These are phyloP conservation scores for Gobionotothen gibberifrons DNA, from an alignment of 2,797 vertebrate genomes.

Conservation along the genomic window DNA sequence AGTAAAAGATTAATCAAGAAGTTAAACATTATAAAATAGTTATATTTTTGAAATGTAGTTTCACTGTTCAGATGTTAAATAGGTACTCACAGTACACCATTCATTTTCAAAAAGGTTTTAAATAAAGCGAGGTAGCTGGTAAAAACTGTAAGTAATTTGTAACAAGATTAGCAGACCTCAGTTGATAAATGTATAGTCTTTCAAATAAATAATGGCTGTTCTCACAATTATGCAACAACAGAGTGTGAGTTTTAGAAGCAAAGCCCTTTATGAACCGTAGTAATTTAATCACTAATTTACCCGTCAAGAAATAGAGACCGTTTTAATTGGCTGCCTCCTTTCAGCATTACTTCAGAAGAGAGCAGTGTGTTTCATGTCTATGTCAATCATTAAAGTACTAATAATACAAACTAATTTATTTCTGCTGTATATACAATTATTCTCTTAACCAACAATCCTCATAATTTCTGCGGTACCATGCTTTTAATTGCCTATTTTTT, in stretches of 20 bases:
- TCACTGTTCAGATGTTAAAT: conserved; percentile 49
- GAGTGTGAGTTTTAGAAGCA: conserved; percentile 1
- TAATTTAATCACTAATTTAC: conserved; percentile 1
- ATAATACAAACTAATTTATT: neutral
- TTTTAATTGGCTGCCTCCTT: neutral
- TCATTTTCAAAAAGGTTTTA: neutral
- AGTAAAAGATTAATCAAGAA: conserved; percentile 45
- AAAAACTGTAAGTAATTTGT: conserved; percentile 2
- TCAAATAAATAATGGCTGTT: neutral
- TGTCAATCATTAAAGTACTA: conserved; percentile 2
- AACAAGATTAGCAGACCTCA: neutral
- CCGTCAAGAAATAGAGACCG: neutral
- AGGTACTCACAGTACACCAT: neutral
- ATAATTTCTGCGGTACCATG: neutral
- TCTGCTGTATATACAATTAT: neutral
- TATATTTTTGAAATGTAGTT: conserved; percentile 25
- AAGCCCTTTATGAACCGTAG: conserved; percentile 1
- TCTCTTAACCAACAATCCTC: neutral
- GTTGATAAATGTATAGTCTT: conserved; percentile 8
- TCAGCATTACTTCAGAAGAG: neutral
- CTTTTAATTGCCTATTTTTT: neutral
- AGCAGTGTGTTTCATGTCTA: neutral
- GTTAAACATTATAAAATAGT: conserved; percentile 47
- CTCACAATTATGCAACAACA: conserved; percentile 3
- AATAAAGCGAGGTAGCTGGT: conserved; percentile 10